Base-by-base conservation (phyloP, 2,888 invertebrate genomes). In the Leptinotarsa juncta region DNA sequence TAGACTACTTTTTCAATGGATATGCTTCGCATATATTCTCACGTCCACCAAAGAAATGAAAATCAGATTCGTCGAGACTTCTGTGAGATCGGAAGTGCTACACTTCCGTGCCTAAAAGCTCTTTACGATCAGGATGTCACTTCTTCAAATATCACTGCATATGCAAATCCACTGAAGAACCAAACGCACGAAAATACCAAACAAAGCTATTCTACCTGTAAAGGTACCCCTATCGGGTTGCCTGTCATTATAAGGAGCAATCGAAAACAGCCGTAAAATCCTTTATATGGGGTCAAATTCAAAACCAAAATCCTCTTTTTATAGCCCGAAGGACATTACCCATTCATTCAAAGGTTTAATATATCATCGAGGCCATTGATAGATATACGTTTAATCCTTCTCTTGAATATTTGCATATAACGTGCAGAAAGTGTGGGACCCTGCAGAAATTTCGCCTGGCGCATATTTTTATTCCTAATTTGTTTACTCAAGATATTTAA, bases 271-370 rank as follows among this genome's bases (percentile, higher is more conserved):
- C 80, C 78, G 72, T 76, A 72, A 75, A 77, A 76, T 77, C 79
- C 74, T 79, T 79, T 79, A 81, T 80, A 71, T 76, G 74, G 78
- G 80, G 80, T 81, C 81, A 81, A 78, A 81, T 82, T 80, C 81
- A 79, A 79, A 80, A 81, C 82, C 81, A 82, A 81, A 82, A 81
- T 81, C 82, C 79, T 81, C 81, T 82, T 81, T 81, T 82, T 80
- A 80, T 78, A 76, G 78, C 78, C 80, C 78, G 77, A 80, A 81
- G 81, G 81, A 82, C 81, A 81, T 81, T 81, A 81, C 74, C 82
- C 81, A 78, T 81, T 81, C 79, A 80, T 80, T 75, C 80, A 73
- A 74, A 76, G 75, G 76, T 75, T 79, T 77, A 79, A 82, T 82
- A 81, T 82, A 81, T 81, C 82, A 82, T 82, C 81, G 80, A 79